These are phyloP conservation scores for Palythoa caribaeorum DNA, from an alignment of 92 coral and sea anemone genomes.

Conservation along the genomic window DNA sequence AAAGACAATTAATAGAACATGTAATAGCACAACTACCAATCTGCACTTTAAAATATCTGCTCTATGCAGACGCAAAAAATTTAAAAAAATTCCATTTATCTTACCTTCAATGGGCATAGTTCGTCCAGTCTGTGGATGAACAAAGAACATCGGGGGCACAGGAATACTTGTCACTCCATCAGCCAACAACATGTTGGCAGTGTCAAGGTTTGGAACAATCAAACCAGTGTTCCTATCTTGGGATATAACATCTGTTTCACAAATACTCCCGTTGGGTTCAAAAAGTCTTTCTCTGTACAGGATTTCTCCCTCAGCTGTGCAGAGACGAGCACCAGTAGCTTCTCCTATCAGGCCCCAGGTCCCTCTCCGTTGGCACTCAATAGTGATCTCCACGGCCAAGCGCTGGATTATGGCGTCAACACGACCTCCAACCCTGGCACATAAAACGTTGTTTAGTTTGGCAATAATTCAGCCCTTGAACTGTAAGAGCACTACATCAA, in stretches of 20 bases:
- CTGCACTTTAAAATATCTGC: background rate
- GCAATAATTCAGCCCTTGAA: background rate
- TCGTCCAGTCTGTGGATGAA: conserved; percentile 88
- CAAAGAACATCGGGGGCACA: conserved; percentile 89
- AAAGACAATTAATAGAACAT: too few relatives aligned
- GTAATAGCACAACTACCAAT: too few relatives aligned
- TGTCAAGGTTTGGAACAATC: conserved; percentile 78
- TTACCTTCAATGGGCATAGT: conserved; percentile 98
- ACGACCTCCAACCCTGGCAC: conserved; percentile 83
- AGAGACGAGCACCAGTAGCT: conserved; percentile 89
- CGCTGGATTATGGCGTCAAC: conserved; percentile 92
- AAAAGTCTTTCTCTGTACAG: conserved; percentile 81
- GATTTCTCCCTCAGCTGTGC: conserved; percentile 89
- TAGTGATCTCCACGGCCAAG: conserved; percentile 90
- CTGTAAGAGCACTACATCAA: background rate
- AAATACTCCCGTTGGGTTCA: conserved; percentile 82
- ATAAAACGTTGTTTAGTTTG: background rate
- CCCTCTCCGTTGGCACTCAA: conserved; percentile 98
- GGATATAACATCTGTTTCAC: conserved; percentile 76
- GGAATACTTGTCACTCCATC: conserved; percentile 94
- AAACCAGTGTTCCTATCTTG: conserved; percentile 89
- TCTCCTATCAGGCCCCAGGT: conserved; percentile 94
- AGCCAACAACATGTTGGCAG: conserved; percentile 92
- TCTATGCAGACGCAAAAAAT: background rate
- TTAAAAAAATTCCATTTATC: background rate